phyloP scores from a whole-genome alignment of 2,113 vertebrate species.

The Rattus rattus region DNA sequence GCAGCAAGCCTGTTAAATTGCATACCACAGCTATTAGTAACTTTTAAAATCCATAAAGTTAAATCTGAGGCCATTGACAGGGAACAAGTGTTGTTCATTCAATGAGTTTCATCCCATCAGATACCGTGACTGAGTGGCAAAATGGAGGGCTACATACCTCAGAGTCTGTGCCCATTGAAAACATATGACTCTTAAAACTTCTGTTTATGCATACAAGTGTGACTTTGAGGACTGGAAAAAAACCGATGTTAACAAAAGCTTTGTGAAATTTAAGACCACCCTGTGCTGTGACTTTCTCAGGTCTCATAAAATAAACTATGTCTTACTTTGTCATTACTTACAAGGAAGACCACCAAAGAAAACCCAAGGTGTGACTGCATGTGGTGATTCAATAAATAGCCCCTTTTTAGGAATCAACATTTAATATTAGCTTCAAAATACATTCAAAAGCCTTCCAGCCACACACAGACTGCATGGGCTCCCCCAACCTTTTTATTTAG shows the following conservation, averaged over 20 bases:
- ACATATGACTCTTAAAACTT: slow-evolving; percentile 80
- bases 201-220: slow-evolving; percentile 80
- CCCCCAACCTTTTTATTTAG: slow-evolving; percentile 32
- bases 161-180: slow-evolving; percentile 75
- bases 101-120: slow-evolving; percentile 50
- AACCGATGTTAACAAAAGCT: slow-evolving; percentile 79
- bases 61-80: slow-evolving; percentile 64
- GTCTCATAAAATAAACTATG: slow-evolving; percentile 74
- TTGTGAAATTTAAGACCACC: slow-evolving; percentile 79
- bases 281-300: slow-evolving; percentile 75
- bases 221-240: slow-evolving; percentile 71
- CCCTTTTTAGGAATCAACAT: slow-evolving; percentile 55
- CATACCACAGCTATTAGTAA: slow-evolving; percentile 61
- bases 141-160: neutral
- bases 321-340: slow-evolving; percentile 75
- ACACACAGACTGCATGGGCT: slow-evolving; percentile 53
- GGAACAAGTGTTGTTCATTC: slow-evolving; percentile 29
- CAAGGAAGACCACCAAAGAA: slow-evolving; percentile 81
- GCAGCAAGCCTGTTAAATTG: slow-evolving; percentile 59
- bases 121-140: slow-evolving; percentile 45
- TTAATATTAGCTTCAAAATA: slow-evolving; percentile 68
- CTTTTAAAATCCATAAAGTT: slow-evolving; percentile 71
- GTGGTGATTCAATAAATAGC: slow-evolving; percentile 67
- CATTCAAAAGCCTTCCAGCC: slow-evolving; percentile 28
- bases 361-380: slow-evolving; percentile 75